These are phyloP conservation scores for Ivindomyrus marchei DNA, from an alignment of 2,113 vertebrate species.

Conservation along the genomic window DNA sequence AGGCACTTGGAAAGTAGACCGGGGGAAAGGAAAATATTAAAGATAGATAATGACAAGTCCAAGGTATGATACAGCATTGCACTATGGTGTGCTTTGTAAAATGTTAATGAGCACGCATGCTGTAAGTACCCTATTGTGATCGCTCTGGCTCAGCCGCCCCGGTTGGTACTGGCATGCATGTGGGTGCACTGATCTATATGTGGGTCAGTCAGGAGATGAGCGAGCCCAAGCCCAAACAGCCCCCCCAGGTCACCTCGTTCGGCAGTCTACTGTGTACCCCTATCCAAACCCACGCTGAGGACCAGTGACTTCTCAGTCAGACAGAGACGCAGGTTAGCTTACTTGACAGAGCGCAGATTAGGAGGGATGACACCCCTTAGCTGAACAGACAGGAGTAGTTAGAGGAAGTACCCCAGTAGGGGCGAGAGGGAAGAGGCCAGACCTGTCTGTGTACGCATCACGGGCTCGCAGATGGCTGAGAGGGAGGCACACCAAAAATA, in stretches of 20 bases:
- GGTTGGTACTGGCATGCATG: neutral
- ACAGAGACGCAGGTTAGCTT: neutral
- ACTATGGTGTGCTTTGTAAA: neutral
- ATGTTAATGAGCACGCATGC: neutral
- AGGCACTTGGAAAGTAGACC: neutral
- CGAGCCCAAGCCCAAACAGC: neutral
- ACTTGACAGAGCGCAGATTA: neutral
- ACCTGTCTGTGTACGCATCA: slow-evolving; percentile 27
- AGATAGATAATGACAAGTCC: neutral
- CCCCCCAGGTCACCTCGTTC: neutral
- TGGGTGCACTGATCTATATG: neutral
- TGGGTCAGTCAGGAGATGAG: neutral
- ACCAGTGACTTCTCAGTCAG: neutral
- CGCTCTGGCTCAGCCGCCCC: neutral
- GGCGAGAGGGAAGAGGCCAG: neutral
- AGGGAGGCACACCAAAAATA: neutral
- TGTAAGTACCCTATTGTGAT: neutral
- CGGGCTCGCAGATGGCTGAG: neutral
- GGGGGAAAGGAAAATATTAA: neutral
- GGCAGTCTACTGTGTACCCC: neutral
- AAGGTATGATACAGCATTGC: neutral
- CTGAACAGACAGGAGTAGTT: neutral
- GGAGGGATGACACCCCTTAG: neutral
- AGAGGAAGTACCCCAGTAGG: neutral
- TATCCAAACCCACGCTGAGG: neutral